Evolutionary conservation across 1,140 invertebrate genomes (phyloP).

Genomic region (Drosophila punjabiensis): DNA sequence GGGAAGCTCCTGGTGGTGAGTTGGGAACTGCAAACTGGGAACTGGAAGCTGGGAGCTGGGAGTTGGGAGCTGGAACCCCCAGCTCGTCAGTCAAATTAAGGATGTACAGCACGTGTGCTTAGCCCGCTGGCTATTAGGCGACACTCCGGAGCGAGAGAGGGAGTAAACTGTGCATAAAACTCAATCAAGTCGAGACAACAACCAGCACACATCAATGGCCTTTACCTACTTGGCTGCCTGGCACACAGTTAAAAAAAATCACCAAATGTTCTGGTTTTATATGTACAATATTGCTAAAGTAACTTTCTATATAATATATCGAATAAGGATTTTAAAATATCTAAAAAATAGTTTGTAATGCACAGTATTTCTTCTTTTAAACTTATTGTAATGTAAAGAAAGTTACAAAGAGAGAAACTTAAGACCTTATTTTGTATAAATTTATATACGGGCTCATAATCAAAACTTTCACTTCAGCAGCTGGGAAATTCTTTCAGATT

Average conservation of each 20-base stretch:
- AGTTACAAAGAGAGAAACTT: no score
- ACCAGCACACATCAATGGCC: slow-evolving; percentile 65
- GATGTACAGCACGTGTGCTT: slow-evolving; percentile 70
- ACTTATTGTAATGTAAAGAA: not conserved
- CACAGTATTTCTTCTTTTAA: not conserved
- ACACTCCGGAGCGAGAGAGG: slow-evolving; percentile 43
- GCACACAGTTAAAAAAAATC: slow-evolving; percentile 20
- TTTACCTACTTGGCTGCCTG: slow-evolving; percentile 57
- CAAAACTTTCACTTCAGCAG: not conserved
- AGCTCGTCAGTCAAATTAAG: slow-evolving; percentile 69
- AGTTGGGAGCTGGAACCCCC: not conserved
- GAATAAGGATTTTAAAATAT: not conserved
- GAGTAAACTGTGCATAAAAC: slow-evolving; percentile 81
- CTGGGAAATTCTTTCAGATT: not conserved
- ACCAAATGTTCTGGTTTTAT: not conserved
- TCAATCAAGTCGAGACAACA: slow-evolving; percentile 79
- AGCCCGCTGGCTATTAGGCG: slow-evolving; percentile 72
- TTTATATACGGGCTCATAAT: not conserved
- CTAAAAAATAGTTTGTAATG: not conserved
- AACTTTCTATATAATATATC: not conserved
- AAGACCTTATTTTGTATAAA: no score
- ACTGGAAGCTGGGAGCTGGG: not conserved
- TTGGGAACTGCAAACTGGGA: not conserved
- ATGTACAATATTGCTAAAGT: no score
- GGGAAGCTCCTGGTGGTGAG: not conserved